A percentile compares a stretch with the other conserved stretches of the same genome.
Conservation (phyloP, 2,113 vertebrate species). For the Hippocampus guttulatus region DNA sequence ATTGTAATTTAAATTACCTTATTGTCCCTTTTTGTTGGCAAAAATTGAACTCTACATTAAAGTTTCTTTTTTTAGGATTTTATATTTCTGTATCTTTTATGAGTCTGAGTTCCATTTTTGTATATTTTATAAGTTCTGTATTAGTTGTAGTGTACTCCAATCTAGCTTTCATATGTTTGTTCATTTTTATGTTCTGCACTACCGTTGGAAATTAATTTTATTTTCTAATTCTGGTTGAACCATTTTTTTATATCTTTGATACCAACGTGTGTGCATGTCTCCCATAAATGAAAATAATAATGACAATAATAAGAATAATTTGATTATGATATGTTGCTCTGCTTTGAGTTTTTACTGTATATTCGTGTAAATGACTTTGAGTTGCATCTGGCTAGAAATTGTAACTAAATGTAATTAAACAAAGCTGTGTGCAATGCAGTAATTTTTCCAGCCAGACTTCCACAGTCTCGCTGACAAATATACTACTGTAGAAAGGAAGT, state of each 20-base stretch:
- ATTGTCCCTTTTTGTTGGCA: too few species aligned
- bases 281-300: not conserved
- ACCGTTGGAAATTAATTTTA: not conserved
- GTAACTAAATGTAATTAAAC: not conserved
- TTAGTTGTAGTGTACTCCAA: not conserved
- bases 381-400: not conserved
- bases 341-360: not conserved
- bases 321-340: not conserved
- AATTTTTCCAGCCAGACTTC: not conserved
- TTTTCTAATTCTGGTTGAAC: not conserved
- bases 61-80: not conserved
- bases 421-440: not conserved
- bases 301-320: not conserved
- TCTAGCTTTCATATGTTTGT: not conserved
- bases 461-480: conserved; percentile 1
- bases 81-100: not conserved
- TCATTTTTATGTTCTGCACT: not conserved
- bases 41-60: too few species aligned
- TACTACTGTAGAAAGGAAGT: conserved; percentile 2
- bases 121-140: not conserved
- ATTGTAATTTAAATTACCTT: too few species aligned
- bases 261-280: not conserved
- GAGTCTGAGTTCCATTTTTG: not conserved
- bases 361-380: not conserved
- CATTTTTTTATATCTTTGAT: not conserved